Evolutionary conservation across 1,140 invertebrate genomes (phyloP).

Genomic region (Pseudomyrmex gracilis): DNA sequence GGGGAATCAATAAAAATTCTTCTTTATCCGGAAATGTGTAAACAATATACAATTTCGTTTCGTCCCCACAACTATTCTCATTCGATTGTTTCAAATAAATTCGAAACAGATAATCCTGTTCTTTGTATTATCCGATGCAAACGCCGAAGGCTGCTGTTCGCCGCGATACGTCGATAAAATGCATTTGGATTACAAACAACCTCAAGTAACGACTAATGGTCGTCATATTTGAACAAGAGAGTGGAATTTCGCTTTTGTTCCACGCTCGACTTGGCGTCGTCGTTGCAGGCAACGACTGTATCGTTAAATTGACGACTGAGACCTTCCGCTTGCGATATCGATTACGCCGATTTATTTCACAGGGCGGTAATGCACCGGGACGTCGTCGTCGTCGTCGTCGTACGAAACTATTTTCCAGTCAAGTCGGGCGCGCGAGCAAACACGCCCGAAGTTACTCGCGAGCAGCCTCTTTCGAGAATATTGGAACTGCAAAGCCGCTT

Average conservation of each 20-base stretch:
- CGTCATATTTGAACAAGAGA: constrained; percentile 35
- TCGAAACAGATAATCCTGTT: too few species aligned
- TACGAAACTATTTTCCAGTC: constrained; percentile 13
- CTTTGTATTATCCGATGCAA: too few species aligned
- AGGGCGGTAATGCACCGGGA: constrained; percentile 19
- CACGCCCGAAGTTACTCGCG: background rate
- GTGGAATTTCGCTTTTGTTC: constrained; percentile 19
- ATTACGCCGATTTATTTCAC: constrained; percentile 38
- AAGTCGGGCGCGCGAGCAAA: background rate
- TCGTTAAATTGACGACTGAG: constrained; percentile 37
- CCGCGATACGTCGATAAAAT: background rate
- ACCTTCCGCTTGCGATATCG: constrained; percentile 13
- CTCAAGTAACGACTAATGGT: constrained; percentile 31
- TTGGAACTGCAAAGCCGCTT: constrained; percentile 61
- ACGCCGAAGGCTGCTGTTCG: too few species aligned
- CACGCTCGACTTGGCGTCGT: background rate
- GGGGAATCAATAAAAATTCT: too few species aligned
- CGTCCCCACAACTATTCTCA: too few species aligned
- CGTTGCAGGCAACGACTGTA: constrained; percentile 17
- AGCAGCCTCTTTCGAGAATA: constrained; percentile 54
- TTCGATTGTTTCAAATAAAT: too few species aligned
- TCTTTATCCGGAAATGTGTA: too few species aligned
- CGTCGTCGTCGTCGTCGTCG: constrained; percentile 3
- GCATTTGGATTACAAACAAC: constrained; percentile 5
- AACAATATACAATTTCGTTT: too few species aligned